phyloP scores from a whole-genome alignment of 2,113 vertebrate species.

The Phyllostomus hastatus region DNA sequence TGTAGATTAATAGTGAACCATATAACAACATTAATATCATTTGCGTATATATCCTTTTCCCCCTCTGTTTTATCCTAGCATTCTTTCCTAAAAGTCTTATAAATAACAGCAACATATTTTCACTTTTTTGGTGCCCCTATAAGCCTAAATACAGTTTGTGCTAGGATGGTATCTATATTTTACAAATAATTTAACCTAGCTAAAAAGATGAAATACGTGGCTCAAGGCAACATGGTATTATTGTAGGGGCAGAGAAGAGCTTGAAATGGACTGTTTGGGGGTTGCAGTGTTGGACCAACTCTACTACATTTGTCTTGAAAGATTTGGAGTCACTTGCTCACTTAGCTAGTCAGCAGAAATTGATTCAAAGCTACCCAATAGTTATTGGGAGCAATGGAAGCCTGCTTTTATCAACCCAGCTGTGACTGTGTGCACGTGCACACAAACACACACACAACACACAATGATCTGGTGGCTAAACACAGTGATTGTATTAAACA shows the following conservation, averaged over 20 bases:
- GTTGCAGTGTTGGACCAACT: neutral
- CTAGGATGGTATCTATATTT: neutral
- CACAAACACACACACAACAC: too few relatives aligned
- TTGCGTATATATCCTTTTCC: neutral
- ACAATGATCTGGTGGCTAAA: neutral
- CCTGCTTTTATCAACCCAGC: neutral
- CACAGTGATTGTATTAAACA: neutral
- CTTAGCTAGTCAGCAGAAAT: neutral
- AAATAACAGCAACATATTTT: neutral
- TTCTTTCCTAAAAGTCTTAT: neutral
- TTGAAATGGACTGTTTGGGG: neutral
- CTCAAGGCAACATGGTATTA: neutral
- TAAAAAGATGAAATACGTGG: neutral
- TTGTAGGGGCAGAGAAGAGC: neutral
- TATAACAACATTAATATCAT: neutral
- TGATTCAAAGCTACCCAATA: neutral
- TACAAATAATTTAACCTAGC: neutral
- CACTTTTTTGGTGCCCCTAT: neutral
- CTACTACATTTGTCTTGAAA: neutral
- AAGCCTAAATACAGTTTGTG: neutral
- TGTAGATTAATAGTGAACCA: neutral
- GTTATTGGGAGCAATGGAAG: neutral
- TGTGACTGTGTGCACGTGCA: fast-evolving
- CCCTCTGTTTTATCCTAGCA: neutral
- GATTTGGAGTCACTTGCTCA: neutral